Evolutionary conservation across 2,113 vertebrate genomes (phyloP), one percentile per base, ranked within the genome.

Genomic region (Clinocottus analis): DNA sequence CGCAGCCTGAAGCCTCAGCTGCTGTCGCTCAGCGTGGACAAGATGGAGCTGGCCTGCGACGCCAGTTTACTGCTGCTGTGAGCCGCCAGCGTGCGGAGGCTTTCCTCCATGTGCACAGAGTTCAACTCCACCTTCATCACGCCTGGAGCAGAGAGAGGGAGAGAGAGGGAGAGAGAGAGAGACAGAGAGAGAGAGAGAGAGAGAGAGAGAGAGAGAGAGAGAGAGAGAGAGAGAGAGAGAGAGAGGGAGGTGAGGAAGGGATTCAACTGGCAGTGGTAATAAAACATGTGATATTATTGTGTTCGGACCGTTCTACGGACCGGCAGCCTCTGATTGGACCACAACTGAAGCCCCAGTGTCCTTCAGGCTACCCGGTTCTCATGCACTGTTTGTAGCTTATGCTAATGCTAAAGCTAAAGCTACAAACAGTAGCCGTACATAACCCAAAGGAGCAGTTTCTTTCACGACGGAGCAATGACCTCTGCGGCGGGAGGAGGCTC

Each of bases 81-180:
- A 23, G 79, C 87, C 11, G 91, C 92, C 58, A 96, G 94, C 56
- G 79, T 92, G 63, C 89, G 85, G 0, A 97, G 85, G 19, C 94
- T 96, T 59, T 96, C 95, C 85, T 92, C 94, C 47, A 97, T 85
- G 21, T 95, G 94, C 82, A 93, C 75, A 23, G 93, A 88, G 80
- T 95, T 94, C 90, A 96, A 93, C 92, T 96, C 94, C 47, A 94
- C 93, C 87, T 91, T 95, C 90, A 97, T 88, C 14, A 87, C 78
- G 84, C 93, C 92, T 95, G 64, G 70, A 82, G 60, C 70, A 77
- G 72, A n/a, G n/a, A n/a, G n/a, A n/a, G n/a, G n/a, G 43, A 68
- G 19, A 43, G 41, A 43, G 41, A 43, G 14, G 56, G 25, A 72
- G 31, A n/a, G n/a, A n/a, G n/a, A n/a, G n/a, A n/a, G n/a, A n/a